Base-by-base conservation (phyloP, 2,113 vertebrate genomes). In the Centrocercus urophasianus region DNA sequence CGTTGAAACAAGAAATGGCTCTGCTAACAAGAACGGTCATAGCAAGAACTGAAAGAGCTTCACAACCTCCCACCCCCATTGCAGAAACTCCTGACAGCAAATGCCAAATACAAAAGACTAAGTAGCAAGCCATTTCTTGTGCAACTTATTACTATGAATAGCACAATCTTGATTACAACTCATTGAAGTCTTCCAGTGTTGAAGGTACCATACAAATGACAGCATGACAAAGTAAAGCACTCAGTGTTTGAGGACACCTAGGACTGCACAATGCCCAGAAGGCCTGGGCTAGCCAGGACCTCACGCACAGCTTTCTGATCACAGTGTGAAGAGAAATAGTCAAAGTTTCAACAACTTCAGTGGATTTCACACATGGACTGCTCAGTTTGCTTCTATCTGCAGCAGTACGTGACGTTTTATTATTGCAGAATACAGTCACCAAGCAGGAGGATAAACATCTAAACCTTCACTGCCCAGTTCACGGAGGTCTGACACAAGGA, bases 1-100 rank as follows among this genome's bases (percentile, higher is more conserved):
- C 89, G 96, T 93, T 96, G 91, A 78, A 90, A 90, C 95, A 97
- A 97, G 95, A 97, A 98, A 96, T 88, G 96, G 96, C 97, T 93
- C 27, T 59, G 72, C 48, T 5, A 38, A 28, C 61, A 52, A 19
- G 30, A 67, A 47, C 0, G 12, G 56, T 16, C 40, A 4, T 3
- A 32, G 27, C 27, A 60, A 63, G 28, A 80, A 73, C 19, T 7
- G 45, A 42, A 36, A 36, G 15, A 2, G 3, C 21, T 56, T 24
- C 43, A 67, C 40, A 42, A 8, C 11, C 36, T 57, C 83, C 88
- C 80, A 67, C 69, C 83, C 54, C 7, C 60, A 9, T 1, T 0
- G 45, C 27, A 59, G 66, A 8, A 28, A 16, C 10, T n/a, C 36
- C 17, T 5, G 60, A 21, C n/a, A 34, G 72, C 47, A 34, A 80